Evolutionary conservation across 2,113 vertebrate species (phyloP).

Genomic region (Oplegnathus fasciatus): DNA sequence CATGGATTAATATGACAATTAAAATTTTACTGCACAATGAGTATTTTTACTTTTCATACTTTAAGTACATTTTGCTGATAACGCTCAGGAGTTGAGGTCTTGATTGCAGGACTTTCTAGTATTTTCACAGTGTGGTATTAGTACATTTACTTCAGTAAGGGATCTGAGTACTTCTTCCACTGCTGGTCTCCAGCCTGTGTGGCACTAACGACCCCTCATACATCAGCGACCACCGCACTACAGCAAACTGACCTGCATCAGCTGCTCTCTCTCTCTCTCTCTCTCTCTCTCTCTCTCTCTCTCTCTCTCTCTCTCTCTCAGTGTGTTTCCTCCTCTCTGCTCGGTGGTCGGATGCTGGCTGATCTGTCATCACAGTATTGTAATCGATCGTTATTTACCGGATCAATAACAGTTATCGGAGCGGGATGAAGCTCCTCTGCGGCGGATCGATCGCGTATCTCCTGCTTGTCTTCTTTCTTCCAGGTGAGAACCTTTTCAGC

Average conservation of each 20-base stretch:
- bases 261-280: not conserved
- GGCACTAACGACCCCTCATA: conserved; percentile 55
- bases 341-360: not conserved
- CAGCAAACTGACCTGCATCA: conserved; percentile 29
- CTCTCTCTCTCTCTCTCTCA: conserved; percentile 1
- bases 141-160: too few species aligned
- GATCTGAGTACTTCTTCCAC: not conserved
- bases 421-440: conserved; percentile 60
- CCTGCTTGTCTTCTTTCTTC: conserved; percentile 51
- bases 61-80: too few species aligned
- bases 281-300: not conserved
- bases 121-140: too few species aligned
- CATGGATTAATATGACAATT: too few species aligned
- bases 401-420: conserved; percentile 11
- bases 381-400: not conserved
- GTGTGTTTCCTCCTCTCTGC: not conserved
- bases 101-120: too few species aligned
- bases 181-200: not conserved
- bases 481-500: conserved; percentile 55
- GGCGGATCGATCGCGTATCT: not conserved
- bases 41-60: too few species aligned
- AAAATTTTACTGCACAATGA: too few species aligned
- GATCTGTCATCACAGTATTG: not conserved
- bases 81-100: too few species aligned
- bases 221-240: conserved; percentile 34